Evolutionary conservation across 1,140 invertebrate species (phyloP), one percentile per base, ranked within the genome.

Genomic region (Xylocopa sonorina): DNA sequence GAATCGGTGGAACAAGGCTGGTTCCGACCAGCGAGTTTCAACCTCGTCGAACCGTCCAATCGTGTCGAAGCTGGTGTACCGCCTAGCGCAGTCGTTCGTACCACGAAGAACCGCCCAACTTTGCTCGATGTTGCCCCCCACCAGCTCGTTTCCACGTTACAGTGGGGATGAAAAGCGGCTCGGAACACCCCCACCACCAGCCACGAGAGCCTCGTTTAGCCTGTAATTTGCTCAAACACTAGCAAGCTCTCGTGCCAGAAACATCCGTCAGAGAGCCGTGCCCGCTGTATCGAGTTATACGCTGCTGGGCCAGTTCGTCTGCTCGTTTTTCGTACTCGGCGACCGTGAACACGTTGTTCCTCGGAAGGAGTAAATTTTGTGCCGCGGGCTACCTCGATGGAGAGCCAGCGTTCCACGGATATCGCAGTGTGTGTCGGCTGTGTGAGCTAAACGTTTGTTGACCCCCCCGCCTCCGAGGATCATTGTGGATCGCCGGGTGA

Each of bases 221-320:
- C 87, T 88, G 90, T 91, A 91, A 93, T 92, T 91, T 93, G 90
- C 91, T 93, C 92, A 93, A 93, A 93, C 89, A 92, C 91, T 84
- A 92, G 83, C 90, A 92, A 92, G 90, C 89, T 86, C 89, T 90
- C 90, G 90, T 79, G 91, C 88, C 88, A 90, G 90, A 88, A 92
- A 86, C 91, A 90, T 90, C 89, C 84, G 89, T 86, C 84, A 81
- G 84, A 78, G 69, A 71, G 68, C 77, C 27, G 48, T 63, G 77
- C 34, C 38, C 18, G 77, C 16, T 63, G 58, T 43, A 9, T 67
- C 43, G 48, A 75, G 53, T 10, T 68, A 57, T 21, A 27, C 41
- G 46, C 43, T n/a, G 16, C n/a, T 58, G 38, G 69, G 53, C 24
- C 48, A 34, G 46, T 50, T 68, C 21, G n/a, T 41, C n/a, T 46